A percentile compares a stretch with the other conserved stretches of the same genome.
phyloP scores from a whole-genome alignment of 2,113 vertebrate genomes.

The Carollia perspicillata region DNA sequence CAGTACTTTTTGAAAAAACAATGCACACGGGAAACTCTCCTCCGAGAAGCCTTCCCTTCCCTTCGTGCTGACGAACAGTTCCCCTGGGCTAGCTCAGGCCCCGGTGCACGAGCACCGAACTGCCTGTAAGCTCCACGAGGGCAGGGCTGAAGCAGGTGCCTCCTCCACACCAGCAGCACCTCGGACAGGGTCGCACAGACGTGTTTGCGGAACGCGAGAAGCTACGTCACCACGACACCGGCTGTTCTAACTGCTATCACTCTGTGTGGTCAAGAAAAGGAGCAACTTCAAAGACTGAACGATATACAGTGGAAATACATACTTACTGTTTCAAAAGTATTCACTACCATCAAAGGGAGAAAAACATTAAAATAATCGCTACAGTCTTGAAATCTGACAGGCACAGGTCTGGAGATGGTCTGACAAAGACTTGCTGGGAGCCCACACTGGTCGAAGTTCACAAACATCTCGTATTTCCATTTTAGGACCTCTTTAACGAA shows the following conservation, averaged over 20 bases:
- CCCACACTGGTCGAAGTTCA: slow-evolving; percentile 77
- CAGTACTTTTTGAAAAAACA: not conserved
- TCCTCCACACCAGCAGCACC: not conserved
- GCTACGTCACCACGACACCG: not conserved
- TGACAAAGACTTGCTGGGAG: slow-evolving; percentile 79
- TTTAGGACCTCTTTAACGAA: slow-evolving; percentile 82
- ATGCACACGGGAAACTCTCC: not conserved
- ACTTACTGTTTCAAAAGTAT: slow-evolving; percentile 90
- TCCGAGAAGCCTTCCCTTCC: not conserved
- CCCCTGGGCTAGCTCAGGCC: not conserved
- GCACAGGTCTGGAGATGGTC: slow-evolving; percentile 80
- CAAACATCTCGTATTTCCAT: slow-evolving; percentile 87
- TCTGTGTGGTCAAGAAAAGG: not conserved
- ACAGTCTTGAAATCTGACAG: slow-evolving; percentile 80
- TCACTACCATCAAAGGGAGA: slow-evolving; percentile 87
- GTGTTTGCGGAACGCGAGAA: not conserved
- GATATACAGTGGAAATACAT: not conserved
- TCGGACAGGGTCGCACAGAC: not conserved
- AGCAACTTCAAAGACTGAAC: not conserved
- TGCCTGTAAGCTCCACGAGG: not conserved
- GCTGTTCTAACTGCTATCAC: not conserved
- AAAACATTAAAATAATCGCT: slow-evolving; percentile 85
- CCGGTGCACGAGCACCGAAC: not conserved
- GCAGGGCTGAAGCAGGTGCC: not conserved
- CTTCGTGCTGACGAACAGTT: not conserved